Conservation (phyloP, 1,140 invertebrate species). For the Anastatus disparis region DNA sequence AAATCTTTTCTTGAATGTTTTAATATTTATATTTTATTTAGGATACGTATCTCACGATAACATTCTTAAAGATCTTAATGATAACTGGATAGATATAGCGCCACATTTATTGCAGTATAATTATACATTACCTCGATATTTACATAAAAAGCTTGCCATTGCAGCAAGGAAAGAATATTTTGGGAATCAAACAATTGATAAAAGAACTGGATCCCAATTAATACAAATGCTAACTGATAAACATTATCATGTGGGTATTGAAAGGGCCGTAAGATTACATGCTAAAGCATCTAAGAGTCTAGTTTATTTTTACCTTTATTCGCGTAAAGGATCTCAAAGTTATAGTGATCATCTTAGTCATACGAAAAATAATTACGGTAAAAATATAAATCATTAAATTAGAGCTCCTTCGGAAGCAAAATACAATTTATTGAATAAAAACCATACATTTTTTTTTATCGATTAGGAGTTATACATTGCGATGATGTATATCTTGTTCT, state of each 20-base stretch:
- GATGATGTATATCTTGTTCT: neutral
- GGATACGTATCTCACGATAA: slow-evolving; percentile 8
- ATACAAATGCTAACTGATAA: slow-evolving; percentile 19
- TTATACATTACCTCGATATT: neutral
- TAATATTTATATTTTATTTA: neutral
- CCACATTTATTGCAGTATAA: slow-evolving; percentile 10
- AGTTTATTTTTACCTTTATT: slow-evolving; percentile 14
- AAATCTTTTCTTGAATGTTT: neutral
- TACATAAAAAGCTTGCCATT: neutral
- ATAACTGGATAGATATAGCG: slow-evolving; percentile 7
- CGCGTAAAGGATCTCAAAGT: neutral
- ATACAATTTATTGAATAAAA: neutral
- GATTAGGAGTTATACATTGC: neutral
- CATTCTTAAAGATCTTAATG: slow-evolving; percentile 5
- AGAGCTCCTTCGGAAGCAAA: too few relatives aligned
- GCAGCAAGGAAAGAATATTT: neutral
- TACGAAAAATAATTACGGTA: slow-evolving; percentile 2
- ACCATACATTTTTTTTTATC: neutral
- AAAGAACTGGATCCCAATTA: neutral
- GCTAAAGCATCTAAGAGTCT: neutral
- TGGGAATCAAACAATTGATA: neutral
- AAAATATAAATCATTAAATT: neutral
- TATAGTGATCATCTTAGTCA: neutral
- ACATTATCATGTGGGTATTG: neutral
- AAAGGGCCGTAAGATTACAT: neutral